Conservation (phyloP, 2,113 vertebrate genomes). For the Mastomys natalensis region DNA sequence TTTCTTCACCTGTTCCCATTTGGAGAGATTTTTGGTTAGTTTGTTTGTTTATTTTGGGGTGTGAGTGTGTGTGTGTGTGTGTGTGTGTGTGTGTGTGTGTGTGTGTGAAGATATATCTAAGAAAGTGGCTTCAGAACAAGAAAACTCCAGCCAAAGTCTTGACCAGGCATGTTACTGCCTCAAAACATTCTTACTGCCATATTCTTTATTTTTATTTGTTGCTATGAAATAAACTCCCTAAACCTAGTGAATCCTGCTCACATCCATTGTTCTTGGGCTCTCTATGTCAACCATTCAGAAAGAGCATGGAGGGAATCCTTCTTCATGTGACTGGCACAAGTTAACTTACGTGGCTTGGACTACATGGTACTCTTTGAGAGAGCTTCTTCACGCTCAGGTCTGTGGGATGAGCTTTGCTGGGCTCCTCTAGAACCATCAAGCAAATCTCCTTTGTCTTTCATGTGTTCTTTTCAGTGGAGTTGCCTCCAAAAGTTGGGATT, state of each 20-base stretch:
- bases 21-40: not conserved
- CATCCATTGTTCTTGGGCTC: not conserved
- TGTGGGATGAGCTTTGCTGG: not conserved
- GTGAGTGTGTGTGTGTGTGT: not conserved
- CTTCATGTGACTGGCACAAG: accelerated
- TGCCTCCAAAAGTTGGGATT: not conserved
- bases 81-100: not conserved
- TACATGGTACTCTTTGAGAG: not conserved
- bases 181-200: not conserved
- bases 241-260: not conserved
- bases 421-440: not conserved
- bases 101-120: not conserved
- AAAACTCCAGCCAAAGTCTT: not conserved
- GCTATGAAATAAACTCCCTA: not conserved
- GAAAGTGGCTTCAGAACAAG: not conserved
- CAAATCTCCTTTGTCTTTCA: not conserved
- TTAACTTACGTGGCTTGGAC: no score
- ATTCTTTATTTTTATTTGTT: conserved; percentile 21
- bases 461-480: not conserved
- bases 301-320: not conserved
- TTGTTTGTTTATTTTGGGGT: not conserved
- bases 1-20: not conserved
- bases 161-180: not conserved
- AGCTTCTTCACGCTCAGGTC: not conserved
- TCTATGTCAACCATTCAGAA: not conserved